Evolutionary conservation across 2,113 vertebrate species (phyloP).

Genomic region (Cariama cristata): DNA sequence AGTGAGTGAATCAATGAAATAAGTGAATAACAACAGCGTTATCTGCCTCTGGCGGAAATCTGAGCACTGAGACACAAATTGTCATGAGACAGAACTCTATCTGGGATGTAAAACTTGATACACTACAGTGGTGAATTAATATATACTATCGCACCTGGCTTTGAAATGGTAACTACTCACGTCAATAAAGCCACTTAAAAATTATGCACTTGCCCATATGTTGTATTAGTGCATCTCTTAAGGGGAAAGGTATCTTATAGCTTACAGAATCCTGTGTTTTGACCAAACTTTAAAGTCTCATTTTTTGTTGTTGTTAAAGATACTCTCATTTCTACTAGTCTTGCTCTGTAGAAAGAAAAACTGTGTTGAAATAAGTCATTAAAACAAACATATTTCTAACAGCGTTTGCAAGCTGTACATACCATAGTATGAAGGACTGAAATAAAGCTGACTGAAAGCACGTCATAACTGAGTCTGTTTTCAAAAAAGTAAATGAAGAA

Average conservation of each 20-base stretch:
- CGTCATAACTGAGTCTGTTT: not conserved
- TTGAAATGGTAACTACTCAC: not conserved
- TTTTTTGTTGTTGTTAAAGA: not conserved
- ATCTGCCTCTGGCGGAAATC: not conserved
- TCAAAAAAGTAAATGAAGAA: not conserved
- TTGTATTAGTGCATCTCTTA: not conserved
- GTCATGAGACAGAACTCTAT: not conserved
- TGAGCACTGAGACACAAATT: not conserved
- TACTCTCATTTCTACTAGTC: not conserved
- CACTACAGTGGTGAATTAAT: not conserved
- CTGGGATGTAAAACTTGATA: not conserved
- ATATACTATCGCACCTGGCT: not conserved
- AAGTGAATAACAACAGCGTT: not conserved
- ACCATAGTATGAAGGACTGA: not conserved
- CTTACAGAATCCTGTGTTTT: not conserved
- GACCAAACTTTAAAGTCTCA: not conserved
- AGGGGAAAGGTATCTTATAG: not conserved
- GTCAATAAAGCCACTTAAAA: not conserved
- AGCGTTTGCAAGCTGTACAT: not conserved
- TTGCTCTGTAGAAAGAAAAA: not conserved
- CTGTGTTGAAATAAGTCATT: not conserved
- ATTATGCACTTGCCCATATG: not conserved
- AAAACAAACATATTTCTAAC: not conserved
- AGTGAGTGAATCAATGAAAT: not conserved
- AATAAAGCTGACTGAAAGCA: not conserved